Conservation (phyloP, 2,797 vertebrate genomes). For the Labroides dimidiatus region DNA sequence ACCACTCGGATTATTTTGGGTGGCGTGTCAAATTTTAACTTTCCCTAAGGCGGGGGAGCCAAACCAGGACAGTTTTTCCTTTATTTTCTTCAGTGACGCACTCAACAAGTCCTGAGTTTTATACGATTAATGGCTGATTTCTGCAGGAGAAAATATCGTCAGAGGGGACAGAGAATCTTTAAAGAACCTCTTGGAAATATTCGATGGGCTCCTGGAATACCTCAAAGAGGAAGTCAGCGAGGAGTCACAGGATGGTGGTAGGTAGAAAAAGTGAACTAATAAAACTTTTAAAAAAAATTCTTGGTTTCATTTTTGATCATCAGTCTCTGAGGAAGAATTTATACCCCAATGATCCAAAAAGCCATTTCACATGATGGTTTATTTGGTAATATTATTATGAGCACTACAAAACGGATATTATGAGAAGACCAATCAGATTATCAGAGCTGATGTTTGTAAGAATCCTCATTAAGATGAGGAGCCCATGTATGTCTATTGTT, state of each 20-base stretch:
- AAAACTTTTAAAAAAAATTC: too few species aligned
- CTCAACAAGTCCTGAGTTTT: background rate
- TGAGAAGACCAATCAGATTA: too few species aligned
- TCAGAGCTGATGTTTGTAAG: too few species aligned
- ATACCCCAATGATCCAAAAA: too few species aligned
- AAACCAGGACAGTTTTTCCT: background rate
- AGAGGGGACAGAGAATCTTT: slow-evolving; percentile 91
- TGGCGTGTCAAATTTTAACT: background rate
- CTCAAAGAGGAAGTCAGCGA: slow-evolving; percentile 91
- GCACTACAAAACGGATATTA: too few species aligned
- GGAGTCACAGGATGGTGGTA: slow-evolving; percentile 85
- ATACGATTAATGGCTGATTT: slow-evolving; percentile 15
- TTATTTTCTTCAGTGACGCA: background rate
- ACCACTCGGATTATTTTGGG: background rate
- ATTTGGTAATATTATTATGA: too few species aligned
- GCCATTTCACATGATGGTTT: too few species aligned
- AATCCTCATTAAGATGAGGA: slow-evolving; percentile 22
- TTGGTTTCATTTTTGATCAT: too few species aligned
- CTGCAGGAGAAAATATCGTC: slow-evolving; percentile 93
- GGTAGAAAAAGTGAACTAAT: slow-evolving; percentile 15
- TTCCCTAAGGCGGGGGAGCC: background rate
- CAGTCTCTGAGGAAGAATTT: too few species aligned
- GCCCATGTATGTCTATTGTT: slow-evolving; percentile 9
- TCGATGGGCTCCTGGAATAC: slow-evolving; percentile 95
- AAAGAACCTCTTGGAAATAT: slow-evolving; percentile 95